Percentiles rank a stretch among this genome's conserved stretches.
Evolutionary conservation across 1,140 invertebrate genomes (phyloP).

Genomic region (Leucophenga varia): DNA sequence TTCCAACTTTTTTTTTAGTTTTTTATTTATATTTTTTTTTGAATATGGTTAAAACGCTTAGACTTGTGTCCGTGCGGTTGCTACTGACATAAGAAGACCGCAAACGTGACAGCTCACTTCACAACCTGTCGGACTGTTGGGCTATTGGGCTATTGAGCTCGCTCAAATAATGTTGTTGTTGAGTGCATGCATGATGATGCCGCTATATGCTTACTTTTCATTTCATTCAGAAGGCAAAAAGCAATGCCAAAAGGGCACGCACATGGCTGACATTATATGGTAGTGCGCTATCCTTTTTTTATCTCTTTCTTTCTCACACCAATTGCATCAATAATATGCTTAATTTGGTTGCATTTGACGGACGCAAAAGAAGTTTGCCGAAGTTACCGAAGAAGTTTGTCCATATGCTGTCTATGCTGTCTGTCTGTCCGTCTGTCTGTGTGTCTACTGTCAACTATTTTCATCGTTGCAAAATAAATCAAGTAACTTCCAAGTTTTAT

Average conservation of each 20-base stretch:
- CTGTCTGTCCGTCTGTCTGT: neutral
- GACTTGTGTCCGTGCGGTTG: constrained; percentile 24
- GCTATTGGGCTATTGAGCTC: no score
- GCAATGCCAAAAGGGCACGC: neutral
- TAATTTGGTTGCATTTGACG: constrained; percentile 35
- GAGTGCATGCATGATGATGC: no score
- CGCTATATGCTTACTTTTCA: no score
- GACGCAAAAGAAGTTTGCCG: constrained; percentile 11
- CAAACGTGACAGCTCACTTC: constrained; percentile 53
- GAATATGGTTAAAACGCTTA: constrained; percentile 3
- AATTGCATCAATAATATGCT: constrained; percentile 47
- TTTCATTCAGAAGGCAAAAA: no score
- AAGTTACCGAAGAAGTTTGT: neutral
- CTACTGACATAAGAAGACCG: constrained; percentile 51
- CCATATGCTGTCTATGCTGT: constrained; percentile 5
- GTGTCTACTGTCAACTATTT: constrained; percentile 4
- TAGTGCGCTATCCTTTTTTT: neutral
- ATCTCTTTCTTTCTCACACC: constrained; percentile 9
- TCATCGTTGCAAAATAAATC: constrained; percentile 55
- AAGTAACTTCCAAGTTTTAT: constrained; percentile 57
- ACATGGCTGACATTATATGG: neutral
- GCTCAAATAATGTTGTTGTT: constrained; percentile 22
- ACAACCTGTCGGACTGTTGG: constrained; percentile 9
- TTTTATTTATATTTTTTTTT: no score
- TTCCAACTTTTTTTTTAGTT: no score